Evolutionary conservation across 2,113 vertebrate species (phyloP).

Genomic region (Tragulus kanchil): DNA sequence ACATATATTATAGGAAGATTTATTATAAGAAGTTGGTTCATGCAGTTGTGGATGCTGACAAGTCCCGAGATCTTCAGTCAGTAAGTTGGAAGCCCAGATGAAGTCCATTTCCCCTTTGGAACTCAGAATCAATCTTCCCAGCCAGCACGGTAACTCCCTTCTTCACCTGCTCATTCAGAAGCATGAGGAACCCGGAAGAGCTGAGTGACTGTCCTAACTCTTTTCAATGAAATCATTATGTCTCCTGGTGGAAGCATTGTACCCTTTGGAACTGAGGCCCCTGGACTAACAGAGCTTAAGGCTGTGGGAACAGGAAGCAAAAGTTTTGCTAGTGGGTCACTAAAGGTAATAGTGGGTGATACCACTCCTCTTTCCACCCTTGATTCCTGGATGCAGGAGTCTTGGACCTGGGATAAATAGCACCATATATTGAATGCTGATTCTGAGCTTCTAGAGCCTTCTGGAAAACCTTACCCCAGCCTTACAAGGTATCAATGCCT

Average conservation of each 20-base stretch:
- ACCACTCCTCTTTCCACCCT: background rate
- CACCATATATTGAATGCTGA: background rate
- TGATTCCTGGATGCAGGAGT: background rate
- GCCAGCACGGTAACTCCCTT: background rate
- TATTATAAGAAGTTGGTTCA: background rate
- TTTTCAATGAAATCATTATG: background rate
- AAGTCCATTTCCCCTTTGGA: background rate
- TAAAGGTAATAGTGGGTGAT: background rate
- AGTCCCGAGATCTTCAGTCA: background rate
- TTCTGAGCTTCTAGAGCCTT: background rate
- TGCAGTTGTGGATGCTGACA: background rate
- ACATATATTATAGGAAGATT: background rate
- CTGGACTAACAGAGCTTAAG: background rate
- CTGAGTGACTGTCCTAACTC: background rate
- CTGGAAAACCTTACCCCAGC: background rate
- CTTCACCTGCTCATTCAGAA: background rate
- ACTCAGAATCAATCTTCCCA: background rate
- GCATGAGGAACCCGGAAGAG: background rate
- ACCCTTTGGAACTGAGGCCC: background rate
- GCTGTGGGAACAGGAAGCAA: background rate
- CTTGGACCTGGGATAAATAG: background rate
- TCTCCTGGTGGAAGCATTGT: background rate
- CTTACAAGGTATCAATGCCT: too few species aligned
- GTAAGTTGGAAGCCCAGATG: background rate
- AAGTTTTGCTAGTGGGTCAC: background rate